Percentiles rank a stretch among this genome's conserved stretches.
Conservation (phyloP, 2,888 invertebrate genomes). For the Eupithecia insigniata region DNA sequence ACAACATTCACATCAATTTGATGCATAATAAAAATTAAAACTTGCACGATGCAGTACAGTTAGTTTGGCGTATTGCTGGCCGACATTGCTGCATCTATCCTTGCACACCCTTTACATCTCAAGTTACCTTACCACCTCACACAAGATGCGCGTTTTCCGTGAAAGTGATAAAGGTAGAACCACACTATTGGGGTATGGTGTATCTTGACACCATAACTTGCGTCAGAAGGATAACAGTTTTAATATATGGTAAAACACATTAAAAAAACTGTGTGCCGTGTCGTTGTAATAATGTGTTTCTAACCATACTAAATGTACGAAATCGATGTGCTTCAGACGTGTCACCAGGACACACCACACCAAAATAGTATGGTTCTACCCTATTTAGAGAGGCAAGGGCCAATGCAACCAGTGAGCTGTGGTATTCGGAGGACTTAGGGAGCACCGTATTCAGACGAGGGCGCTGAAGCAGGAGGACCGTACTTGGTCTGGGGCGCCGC, state of each 20-base stretch:
- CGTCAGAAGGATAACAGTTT: background rate
- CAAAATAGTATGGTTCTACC: too few species aligned
- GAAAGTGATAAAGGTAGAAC: background rate
- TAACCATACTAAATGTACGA: too few species aligned
- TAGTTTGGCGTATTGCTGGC: slow-evolving; percentile 62
- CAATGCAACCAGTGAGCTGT: slow-evolving; percentile 52
- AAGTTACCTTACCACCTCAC: background rate
- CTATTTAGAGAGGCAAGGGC: slow-evolving; percentile 49
- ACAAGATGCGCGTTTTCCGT: background rate
- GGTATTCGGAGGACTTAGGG: slow-evolving; percentile 68
- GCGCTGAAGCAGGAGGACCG: slow-evolving; percentile 78
- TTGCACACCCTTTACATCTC: background rate
- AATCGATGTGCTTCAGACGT: too few species aligned
- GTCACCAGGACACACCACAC: too few species aligned
- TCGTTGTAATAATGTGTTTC: background rate
- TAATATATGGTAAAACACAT: background rate
- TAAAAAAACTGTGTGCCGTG: background rate
- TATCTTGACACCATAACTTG: background rate
- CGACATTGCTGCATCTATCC: slow-evolving; percentile 44
- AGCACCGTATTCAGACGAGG: slow-evolving; percentile 86
- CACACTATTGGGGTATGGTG: background rate
- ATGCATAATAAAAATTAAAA: slow-evolving; percentile 68
- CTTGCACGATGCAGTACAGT: slow-evolving; percentile 57
- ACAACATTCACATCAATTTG: slow-evolving; percentile 83
- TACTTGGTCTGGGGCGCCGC: slow-evolving; percentile 74